Conservation (phyloP, 2,888 invertebrate species). For the Lasius fuliginosus region DNA sequence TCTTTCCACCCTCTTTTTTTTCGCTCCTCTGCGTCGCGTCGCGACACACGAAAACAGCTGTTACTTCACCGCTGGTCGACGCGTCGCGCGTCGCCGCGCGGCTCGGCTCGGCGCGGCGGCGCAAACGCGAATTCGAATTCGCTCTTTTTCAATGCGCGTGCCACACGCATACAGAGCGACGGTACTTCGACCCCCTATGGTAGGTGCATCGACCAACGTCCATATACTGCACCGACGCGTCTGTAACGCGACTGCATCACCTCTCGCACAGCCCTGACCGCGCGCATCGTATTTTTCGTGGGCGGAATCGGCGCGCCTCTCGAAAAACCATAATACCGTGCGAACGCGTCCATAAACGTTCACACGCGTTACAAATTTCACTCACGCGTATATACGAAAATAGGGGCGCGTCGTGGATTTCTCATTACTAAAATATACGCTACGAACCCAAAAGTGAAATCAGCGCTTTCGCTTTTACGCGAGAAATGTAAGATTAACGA, state of each 20-base stretch:
- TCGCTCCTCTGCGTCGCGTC: slow-evolving; percentile 61
- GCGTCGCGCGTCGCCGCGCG: slow-evolving; percentile 50
- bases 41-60: slow-evolving; percentile 77
- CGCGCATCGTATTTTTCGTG: slow-evolving; percentile 40
- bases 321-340: slow-evolving; percentile 36
- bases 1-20: slow-evolving; percentile 65
- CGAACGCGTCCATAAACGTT: slow-evolving; percentile 32
- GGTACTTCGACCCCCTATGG: slow-evolving; percentile 63
- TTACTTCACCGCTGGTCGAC: slow-evolving; percentile 63
- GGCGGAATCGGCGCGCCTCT: slow-evolving; percentile 32
- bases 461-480: slow-evolving; percentile 24
- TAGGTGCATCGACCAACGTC: slow-evolving; percentile 57
- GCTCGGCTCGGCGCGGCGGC: slow-evolving; percentile 62
- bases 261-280: slow-evolving; percentile 26
- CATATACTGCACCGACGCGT: slow-evolving; percentile 29
- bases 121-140: slow-evolving; percentile 75
- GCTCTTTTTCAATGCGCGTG: slow-evolving; percentile 67
- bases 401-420: slow-evolving; percentile 2
- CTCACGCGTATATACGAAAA: slow-evolving; percentile 10
- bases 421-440: not conserved
- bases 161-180: slow-evolving; percentile 52
- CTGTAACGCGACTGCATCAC: slow-evolving; percentile 44
- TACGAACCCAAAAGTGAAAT: slow-evolving; percentile 10
- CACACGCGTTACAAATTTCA: slow-evolving; percentile 35
- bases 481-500: not conserved